phyloP scores from a whole-genome alignment of 2,797 vertebrate species.

The Bovichtus diacanthus region DNA sequence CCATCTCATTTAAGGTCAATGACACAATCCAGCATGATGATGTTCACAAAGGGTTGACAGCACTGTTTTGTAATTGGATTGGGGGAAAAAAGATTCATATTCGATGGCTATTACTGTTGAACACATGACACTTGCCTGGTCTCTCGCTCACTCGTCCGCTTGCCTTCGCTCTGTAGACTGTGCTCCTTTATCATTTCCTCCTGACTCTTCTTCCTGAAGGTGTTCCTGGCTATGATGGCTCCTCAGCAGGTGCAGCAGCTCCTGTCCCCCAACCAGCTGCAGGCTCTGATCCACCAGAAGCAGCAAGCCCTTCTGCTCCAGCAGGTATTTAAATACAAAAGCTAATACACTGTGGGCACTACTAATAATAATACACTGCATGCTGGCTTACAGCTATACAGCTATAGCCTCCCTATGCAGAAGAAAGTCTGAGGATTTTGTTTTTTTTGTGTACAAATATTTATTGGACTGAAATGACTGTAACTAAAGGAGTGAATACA shows the following conservation, averaged over 20 bases:
- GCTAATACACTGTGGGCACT: background rate
- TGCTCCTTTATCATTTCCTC: background rate
- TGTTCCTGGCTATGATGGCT: constrained; percentile 94
- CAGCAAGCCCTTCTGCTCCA: constrained; percentile 94
- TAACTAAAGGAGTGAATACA: background rate
- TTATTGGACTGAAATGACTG: background rate
- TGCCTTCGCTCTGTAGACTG: constrained; percentile 40
- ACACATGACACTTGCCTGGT: constrained; percentile 54
- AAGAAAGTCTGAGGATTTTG: background rate
- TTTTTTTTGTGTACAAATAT: background rate
- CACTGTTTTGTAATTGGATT: constrained; percentile 66
- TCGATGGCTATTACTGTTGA: constrained; percentile 60
- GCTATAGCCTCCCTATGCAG: background rate
- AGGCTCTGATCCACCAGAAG: constrained; percentile 94
- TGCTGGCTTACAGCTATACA: background rate
- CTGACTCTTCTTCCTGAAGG: constrained; percentile 76
- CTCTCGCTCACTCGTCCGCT: constrained; percentile 43
- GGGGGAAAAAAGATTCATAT: constrained; percentile 43
- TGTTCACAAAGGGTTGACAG: constrained; percentile 67
- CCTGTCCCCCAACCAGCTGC: constrained; percentile 88
- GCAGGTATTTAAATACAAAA: constrained; percentile 87
- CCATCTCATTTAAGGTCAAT: constrained; percentile 72
- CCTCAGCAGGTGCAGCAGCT: constrained; percentile 95
- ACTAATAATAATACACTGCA: background rate
- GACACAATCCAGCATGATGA: constrained; percentile 63